Evolutionary conservation across 2,797 vertebrate species (phyloP).

Genomic region (Chelmon rostratus): DNA sequence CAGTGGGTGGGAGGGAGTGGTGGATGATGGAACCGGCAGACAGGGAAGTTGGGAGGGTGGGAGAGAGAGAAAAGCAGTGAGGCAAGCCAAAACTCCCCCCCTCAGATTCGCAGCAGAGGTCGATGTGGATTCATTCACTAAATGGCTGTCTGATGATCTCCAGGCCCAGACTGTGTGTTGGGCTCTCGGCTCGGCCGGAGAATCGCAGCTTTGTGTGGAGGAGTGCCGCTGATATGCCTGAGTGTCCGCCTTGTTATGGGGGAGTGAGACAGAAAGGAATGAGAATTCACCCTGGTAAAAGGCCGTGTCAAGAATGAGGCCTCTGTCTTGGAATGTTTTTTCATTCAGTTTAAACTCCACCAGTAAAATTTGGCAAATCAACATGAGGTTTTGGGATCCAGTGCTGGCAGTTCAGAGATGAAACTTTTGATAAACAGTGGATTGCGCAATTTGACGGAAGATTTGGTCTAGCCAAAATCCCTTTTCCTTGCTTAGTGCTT

Average conservation of each 20-base stretch:
- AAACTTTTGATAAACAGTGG: not conserved
- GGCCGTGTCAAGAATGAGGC: slow-evolving; percentile 20
- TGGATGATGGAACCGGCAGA: slow-evolving; percentile 30
- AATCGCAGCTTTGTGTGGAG: slow-evolving; percentile 62
- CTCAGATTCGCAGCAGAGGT: slow-evolving; percentile 43
- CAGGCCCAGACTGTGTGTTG: slow-evolving; percentile 37
- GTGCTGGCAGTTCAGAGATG: not conserved
- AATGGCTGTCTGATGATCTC: slow-evolving; percentile 68
- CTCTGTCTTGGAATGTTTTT: not conserved
- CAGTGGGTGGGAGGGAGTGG: slow-evolving; percentile 32
- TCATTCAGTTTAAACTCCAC: not conserved
- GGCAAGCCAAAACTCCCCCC: slow-evolving; percentile 8
- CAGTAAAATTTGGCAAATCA: slow-evolving; percentile 13
- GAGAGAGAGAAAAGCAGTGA: not conserved
- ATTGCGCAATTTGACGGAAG: not conserved
- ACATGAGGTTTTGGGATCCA: not conserved
- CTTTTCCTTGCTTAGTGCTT: not conserved
- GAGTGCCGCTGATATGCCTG: slow-evolving; percentile 38
- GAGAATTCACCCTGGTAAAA: slow-evolving; percentile 15
- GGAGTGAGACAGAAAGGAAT: slow-evolving; percentile 8
- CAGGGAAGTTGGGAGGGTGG: not conserved
- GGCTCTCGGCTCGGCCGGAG: slow-evolving; percentile 42
- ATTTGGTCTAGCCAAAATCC: not conserved
- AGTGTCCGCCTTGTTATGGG: slow-evolving; percentile 35
- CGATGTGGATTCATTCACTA: slow-evolving; percentile 52